A percentile compares a stretch with the other conserved stretches of the same genome.
Evolutionary conservation across 2,113 vertebrate species (phyloP).

Genomic region (Rhinopomastus cyanomelas): DNA sequence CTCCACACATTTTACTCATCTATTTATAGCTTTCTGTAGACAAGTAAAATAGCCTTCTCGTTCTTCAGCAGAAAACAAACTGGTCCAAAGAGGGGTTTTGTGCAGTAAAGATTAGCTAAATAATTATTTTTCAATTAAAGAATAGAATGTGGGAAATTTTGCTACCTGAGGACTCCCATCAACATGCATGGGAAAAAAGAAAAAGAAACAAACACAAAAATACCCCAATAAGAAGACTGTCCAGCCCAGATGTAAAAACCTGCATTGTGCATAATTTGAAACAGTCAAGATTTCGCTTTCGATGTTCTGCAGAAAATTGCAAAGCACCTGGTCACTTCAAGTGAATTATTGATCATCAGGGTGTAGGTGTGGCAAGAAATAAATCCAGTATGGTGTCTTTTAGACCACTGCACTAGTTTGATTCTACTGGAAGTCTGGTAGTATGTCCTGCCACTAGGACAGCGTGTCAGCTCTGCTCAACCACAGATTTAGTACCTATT

Average conservation of each 20-base stretch:
- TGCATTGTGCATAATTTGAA: neutral
- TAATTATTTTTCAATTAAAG: neutral
- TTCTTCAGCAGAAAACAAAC: neutral
- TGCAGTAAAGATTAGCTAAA: neutral
- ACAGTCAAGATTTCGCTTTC: neutral
- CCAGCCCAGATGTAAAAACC: neutral
- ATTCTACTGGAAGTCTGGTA: neutral
- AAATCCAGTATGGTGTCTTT: neutral
- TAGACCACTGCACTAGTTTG: neutral
- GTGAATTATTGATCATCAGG: neutral
- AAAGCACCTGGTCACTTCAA: neutral
- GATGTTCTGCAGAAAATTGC: neutral
- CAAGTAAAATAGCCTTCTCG: neutral
- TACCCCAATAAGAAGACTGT: neutral
- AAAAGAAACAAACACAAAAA: neutral
- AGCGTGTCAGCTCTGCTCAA: neutral
- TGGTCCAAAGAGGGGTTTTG: neutral
- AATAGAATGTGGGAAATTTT: neutral
- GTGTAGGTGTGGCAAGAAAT: neutral
- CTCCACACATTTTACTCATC: neutral
- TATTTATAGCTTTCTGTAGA: neutral
- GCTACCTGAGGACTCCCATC: neutral
- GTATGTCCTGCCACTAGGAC: neutral
- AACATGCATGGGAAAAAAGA: neutral
- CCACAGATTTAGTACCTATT: neutral